These are phyloP conservation scores for Andricus quercusramuli DNA, from an alignment of 2,888 invertebrate species.

Conservation along the genomic window DNA sequence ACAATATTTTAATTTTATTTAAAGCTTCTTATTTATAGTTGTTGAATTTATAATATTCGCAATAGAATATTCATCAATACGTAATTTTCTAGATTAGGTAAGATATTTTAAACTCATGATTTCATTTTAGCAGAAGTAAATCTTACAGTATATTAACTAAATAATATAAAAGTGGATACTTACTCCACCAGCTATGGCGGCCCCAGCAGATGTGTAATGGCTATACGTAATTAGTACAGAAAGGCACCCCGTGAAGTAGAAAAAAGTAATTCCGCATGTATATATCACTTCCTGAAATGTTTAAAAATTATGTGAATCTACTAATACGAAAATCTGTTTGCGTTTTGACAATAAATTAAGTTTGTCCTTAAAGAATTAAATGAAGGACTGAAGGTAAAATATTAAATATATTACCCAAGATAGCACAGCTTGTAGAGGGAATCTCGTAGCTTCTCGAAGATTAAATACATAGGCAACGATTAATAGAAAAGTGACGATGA, in stretches of 20 bases:
- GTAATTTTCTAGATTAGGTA: too few species aligned
- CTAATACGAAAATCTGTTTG: too few species aligned
- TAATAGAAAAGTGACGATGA: slow-evolving; percentile 91
- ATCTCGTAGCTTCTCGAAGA: slow-evolving; percentile 87
- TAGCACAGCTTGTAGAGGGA: slow-evolving; percentile 79
- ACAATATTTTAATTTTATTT: too few species aligned
- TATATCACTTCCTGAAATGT: slow-evolving; percentile 89
- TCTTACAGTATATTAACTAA: neutral
- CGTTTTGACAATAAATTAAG: too few species aligned
- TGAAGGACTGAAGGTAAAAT: too few species aligned
- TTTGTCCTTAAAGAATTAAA: too few species aligned
- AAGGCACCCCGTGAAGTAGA: slow-evolving; percentile 90
- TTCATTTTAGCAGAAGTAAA: neutral
- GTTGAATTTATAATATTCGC: too few species aligned
- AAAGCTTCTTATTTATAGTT: too few species aligned
- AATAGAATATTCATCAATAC: too few species aligned
- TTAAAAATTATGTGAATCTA: neutral
- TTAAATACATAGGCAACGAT: slow-evolving; percentile 89
- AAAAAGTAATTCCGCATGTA: slow-evolving; percentile 84
- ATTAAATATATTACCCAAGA: slow-evolving; percentile 29
- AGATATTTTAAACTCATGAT: too few species aligned
- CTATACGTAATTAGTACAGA: slow-evolving; percentile 86
- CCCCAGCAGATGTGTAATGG: slow-evolving; percentile 67
- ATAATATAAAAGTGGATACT: slow-evolving; percentile 72
- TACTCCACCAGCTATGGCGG: slow-evolving; percentile 87